Percentiles rank a stretch among this genome's conserved stretches.
These are phyloP conservation scores for Drosophila persimilis DNA, from an alignment of 1,140 invertebrate genomes.

Conservation along the genomic window DNA sequence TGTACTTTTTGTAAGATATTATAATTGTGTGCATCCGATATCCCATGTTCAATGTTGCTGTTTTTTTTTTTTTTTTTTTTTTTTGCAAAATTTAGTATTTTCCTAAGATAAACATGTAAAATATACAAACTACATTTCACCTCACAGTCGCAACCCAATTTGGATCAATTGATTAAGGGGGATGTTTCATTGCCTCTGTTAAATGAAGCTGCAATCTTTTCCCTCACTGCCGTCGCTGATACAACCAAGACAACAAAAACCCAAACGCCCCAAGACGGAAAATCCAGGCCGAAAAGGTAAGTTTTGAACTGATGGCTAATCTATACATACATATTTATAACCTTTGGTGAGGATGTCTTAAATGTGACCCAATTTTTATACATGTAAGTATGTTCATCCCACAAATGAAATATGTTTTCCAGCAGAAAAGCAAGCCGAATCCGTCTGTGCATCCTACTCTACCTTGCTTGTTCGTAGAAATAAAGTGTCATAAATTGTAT, in stretches of 20 bases:
- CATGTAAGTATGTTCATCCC: too few relatives aligned
- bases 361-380: too few relatives aligned
- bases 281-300: slow-evolving; percentile 53
- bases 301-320: slow-evolving; percentile 13
- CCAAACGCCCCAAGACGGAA: slow-evolving; percentile 7
- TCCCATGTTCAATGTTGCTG: neutral
- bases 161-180: slow-evolving; percentile 60
- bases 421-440: too few relatives aligned
- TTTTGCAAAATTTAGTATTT: neutral
- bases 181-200: slow-evolving; percentile 47
- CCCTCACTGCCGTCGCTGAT: slow-evolving; percentile 6
- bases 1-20: neutral
- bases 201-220: slow-evolving; percentile 17
- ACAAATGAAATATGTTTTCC: too few relatives aligned
- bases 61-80: neutral
- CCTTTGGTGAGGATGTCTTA: too few relatives aligned
- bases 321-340: too few relatives aligned
- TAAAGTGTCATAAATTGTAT: too few relatives aligned
- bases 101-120: slow-evolving; percentile 34
- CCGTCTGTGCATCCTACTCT: too few relatives aligned
- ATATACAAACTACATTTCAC: slow-evolving; percentile 51
- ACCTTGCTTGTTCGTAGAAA: too few relatives aligned
- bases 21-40: slow-evolving; percentile 6
- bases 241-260: neutral
- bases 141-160: slow-evolving; percentile 76